Evolutionary conservation across 1,140 invertebrate species (phyloP), one percentile per base, ranked within the genome.

Genomic region (Cheumatopsyche charites): DNA sequence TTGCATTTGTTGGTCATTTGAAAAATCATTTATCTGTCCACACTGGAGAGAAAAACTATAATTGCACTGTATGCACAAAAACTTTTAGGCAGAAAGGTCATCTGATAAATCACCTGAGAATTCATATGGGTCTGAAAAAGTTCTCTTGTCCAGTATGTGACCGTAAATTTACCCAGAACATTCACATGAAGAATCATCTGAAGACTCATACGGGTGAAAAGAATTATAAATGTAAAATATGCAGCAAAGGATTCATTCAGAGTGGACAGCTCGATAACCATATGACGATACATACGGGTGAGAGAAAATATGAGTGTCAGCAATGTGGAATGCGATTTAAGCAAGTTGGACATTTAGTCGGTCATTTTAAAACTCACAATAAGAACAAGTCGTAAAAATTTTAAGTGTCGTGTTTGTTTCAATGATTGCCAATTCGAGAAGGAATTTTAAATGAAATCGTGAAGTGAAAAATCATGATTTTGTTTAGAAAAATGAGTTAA

Each of bases 141-240:
- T 78, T 77, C 65, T 67, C 55, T 13, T 79, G 78, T 52, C 62
- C 71, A 4, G 70, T 77, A 36, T 79, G 78, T 61, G 73, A 82
- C 80, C 23, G 87, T 81, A 79, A 83, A 0, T 94, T 94, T 78
- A 90, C 90, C 72, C 93, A 93, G 78, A 88, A 88, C 15, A 91
- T 90, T n/a, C 74, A 93, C 79, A 81, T 93, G 19, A 92, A 93
- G 78, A 91, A 91, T 9, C 92, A 94, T 78, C 80, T 92, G 26
- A 84, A 91, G n/a, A 82, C 80, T 11, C 87, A 89, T 75, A 88
- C 87, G 0, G 87, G 90, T 1, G 86, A 86, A 77, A 84, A 83
- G 71, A 86, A 86, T 15, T 89, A 87, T 76, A 82, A 85, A 21
- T 91, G 89, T 78, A 87, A 89, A 73, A 86, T 87, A 67, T 90